Evolutionary conservation across 2,113 vertebrate genomes (phyloP).

Genomic region (Pedetes capensis): DNA sequence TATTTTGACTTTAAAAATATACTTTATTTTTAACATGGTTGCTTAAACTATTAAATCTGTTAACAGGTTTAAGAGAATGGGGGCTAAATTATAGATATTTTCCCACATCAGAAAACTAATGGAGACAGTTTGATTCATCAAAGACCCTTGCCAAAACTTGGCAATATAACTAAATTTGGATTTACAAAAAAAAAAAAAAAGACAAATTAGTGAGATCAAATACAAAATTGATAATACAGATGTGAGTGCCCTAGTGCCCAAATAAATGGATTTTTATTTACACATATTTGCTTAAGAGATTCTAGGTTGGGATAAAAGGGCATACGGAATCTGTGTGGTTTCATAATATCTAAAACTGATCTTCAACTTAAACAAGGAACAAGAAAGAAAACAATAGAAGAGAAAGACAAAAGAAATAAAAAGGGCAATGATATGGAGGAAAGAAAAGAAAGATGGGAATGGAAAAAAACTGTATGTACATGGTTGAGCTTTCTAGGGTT

Average conservation of each 20-base stretch:
- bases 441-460: not conserved
- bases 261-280: not conserved
- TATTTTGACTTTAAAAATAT: slow-evolving; percentile 64
- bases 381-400: not conserved
- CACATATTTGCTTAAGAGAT: not conserved
- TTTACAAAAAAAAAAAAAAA: not conserved
- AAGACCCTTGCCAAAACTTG: not conserved
- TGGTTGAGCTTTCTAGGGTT: not conserved
- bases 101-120: not conserved
- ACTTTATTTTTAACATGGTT: slow-evolving; percentile 36
- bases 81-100: not conserved
- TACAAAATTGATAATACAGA: not conserved
- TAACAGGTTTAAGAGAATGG: not conserved
- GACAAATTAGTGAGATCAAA: not conserved
- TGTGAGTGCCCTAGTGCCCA: not conserved
- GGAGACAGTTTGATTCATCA: not conserved
- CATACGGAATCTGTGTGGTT: not conserved
- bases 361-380: not conserved
- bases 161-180: not conserved
- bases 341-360: not conserved
- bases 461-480: fast-evolving
- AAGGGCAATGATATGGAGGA: not conserved
- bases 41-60: slow-evolving; percentile 19
- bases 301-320: not conserved
- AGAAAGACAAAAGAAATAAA: not conserved